These are phyloP conservation scores for Okamejei kenojei DNA, from an alignment of 2,797 vertebrate species.

Conservation along the genomic window DNA sequence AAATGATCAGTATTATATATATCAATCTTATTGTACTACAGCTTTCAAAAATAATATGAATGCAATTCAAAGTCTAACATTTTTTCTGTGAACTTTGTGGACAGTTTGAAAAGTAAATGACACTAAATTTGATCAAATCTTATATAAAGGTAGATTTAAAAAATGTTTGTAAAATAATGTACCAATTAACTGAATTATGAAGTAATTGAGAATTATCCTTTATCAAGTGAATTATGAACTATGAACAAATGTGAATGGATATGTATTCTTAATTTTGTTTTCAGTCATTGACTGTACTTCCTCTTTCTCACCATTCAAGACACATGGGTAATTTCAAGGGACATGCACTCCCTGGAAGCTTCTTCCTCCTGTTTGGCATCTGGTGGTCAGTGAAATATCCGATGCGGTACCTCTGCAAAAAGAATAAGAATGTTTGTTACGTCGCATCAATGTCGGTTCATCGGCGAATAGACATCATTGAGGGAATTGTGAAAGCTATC, in stretches of 20 bases:
- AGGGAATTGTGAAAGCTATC: slow-evolving; percentile 62
- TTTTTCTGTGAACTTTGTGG: background rate
- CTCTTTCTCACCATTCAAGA: slow-evolving; percentile 37
- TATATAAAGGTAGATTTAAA: background rate
- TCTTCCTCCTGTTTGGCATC: slow-evolving; percentile 73
- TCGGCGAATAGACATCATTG: slow-evolving; percentile 73
- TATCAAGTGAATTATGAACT: background rate
- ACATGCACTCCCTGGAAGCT: slow-evolving; percentile 77
- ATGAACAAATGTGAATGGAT: background rate
- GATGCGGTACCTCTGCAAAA: slow-evolving; percentile 70
- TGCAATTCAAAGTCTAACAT: background rate
- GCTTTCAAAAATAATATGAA: background rate
- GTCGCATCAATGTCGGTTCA: slow-evolving; percentile 69
- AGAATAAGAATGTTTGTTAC: slow-evolving; percentile 69
- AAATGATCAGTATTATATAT: background rate
- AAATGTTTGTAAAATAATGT: background rate
- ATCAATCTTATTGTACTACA: background rate
- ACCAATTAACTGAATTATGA: background rate
- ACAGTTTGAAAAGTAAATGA: background rate
- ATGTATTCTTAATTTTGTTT: background rate
- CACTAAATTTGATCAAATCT: background rate
- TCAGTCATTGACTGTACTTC: background rate
- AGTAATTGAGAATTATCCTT: background rate
- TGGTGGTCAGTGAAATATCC: slow-evolving; percentile 83
- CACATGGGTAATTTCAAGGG: slow-evolving; percentile 83